Percentiles rank a stretch among this genome's conserved stretches.
These are phyloP conservation scores for Melipona bicolor DNA, from an alignment of 2,888 invertebrate genomes.

Conservation along the genomic window DNA sequence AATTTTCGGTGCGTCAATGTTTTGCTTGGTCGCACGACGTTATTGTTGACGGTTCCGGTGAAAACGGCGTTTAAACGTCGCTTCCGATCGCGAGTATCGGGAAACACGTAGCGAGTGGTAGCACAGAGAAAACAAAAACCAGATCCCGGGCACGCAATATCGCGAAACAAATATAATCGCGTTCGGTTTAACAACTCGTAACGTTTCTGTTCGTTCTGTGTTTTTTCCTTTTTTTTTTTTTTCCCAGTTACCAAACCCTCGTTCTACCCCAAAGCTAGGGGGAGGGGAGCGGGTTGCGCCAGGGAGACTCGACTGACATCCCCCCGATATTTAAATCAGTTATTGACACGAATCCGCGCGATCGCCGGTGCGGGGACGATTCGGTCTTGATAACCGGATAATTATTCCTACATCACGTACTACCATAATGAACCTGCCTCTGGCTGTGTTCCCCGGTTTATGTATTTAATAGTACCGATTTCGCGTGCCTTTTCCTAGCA, in stretches of 20 bases:
- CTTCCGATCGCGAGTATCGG: conserved; percentile 33
- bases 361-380: conserved; percentile 39
- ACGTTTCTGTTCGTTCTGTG: not conserved
- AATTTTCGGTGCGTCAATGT: conserved; percentile 21
- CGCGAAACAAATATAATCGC: conserved; percentile 46
- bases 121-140: conserved; percentile 1
- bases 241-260: not conserved
- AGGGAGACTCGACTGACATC: not conserved
- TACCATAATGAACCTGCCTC: conserved; percentile 43
- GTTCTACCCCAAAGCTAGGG: not conserved
- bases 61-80: conserved; percentile 39
- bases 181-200: conserved; percentile 36
- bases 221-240: not conserved
- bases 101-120: not conserved
- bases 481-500: not conserved
- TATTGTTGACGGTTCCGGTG: conserved; percentile 27
- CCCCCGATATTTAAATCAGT: conserved; percentile 56
- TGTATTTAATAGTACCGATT: conserved; percentile 55
- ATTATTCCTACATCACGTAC: conserved; percentile 62
- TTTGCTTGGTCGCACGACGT: conserved; percentile 28
- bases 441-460: conserved; percentile 29
- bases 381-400: conserved; percentile 58
- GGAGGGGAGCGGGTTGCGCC: too few relatives aligned
- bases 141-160: conserved; percentile 32
- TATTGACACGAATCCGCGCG: conserved; percentile 51